Percentiles rank a stretch among this genome's conserved stretches.
These are phyloP conservation scores for Galeopterus variegatus DNA, from an alignment of 2,113 vertebrate genomes.

Conservation along the genomic window DNA sequence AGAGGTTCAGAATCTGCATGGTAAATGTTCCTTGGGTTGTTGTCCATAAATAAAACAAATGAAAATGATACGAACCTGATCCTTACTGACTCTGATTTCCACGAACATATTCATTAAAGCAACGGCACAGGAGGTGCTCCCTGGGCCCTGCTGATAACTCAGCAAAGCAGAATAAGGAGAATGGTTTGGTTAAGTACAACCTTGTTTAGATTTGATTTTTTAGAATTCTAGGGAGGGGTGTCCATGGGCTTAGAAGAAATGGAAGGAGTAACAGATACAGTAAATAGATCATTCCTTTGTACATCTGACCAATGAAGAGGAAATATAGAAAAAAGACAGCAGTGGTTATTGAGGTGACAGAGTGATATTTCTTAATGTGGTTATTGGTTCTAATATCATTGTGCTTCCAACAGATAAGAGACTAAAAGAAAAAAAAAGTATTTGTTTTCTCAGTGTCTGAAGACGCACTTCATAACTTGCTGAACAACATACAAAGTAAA, in stretches of 20 bases:
- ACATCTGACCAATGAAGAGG: not conserved
- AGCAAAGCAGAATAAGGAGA: not conserved
- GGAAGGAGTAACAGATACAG: rapidly evolving
- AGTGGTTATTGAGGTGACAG: not conserved
- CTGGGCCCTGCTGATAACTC: not conserved
- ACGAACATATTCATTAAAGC: not conserved
- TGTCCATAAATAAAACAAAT: not conserved
- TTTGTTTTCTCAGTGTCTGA: constrained; percentile 45
- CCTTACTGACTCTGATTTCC: not conserved
- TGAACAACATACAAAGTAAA: not conserved
- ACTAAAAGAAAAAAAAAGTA: not conserved
- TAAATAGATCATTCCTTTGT: not conserved
- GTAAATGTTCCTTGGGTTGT: not conserved
- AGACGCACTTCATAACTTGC: not conserved
- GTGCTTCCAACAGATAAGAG: not conserved
- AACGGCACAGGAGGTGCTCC: not conserved
- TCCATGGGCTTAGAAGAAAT: not conserved
- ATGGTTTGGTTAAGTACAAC: rapidly evolving
- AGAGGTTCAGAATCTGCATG: not conserved
- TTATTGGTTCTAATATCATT: not conserved
- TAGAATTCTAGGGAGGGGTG: not conserved
- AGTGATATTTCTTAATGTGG: not conserved
- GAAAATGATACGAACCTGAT: not conserved
- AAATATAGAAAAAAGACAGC: not conserved
- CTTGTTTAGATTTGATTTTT: not conserved